Conservation (phyloP, 2,888 invertebrate genomes). For the Poecilus cupreus region DNA sequence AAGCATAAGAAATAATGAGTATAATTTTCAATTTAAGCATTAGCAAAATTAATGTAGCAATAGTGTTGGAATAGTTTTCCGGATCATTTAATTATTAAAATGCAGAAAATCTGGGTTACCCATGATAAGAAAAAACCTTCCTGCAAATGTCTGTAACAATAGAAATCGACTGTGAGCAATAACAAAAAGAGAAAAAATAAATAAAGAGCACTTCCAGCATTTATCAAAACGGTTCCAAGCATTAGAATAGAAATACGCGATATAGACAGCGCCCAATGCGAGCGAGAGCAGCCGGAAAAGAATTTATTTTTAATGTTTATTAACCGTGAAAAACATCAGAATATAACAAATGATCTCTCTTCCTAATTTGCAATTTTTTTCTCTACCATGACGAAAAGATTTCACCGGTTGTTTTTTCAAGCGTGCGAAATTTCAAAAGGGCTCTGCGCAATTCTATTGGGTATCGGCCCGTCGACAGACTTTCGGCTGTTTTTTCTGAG, state of each 20-base stretch:
- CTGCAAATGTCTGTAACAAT: not conserved
- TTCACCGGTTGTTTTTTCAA: constrained; percentile 63
- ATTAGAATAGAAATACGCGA: constrained; percentile 29
- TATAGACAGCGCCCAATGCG: constrained; percentile 23
- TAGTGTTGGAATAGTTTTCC: not conserved
- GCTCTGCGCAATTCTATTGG: constrained; percentile 62
- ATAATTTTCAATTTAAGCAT: no score
- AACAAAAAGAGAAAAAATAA: constrained; percentile 41
- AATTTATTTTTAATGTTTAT: constrained; percentile 61
- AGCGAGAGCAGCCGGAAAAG: constrained; percentile 55
- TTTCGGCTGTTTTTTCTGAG: constrained; percentile 62
- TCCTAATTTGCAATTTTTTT: constrained; percentile 65
- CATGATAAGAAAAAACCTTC: not conserved
- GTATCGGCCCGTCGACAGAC: constrained; percentile 63
- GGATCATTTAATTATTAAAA: not conserved
- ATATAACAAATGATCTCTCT: constrained; percentile 64
- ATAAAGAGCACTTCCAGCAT: constrained; percentile 37
- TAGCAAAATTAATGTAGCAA: no score
- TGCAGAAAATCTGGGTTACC: not conserved
- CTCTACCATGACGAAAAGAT: constrained; percentile 61
- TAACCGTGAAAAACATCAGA: constrained; percentile 62
- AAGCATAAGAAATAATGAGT: no score
- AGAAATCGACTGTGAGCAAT: constrained; percentile 23
- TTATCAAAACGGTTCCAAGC: constrained; percentile 33
- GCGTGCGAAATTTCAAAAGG: constrained; percentile 65